Percentiles rank a stretch among this genome's conserved stretches.
These are phyloP conservation scores for Pseudotriccus pelzelni DNA, from an alignment of 2,797 vertebrate species.

Conservation along the genomic window DNA sequence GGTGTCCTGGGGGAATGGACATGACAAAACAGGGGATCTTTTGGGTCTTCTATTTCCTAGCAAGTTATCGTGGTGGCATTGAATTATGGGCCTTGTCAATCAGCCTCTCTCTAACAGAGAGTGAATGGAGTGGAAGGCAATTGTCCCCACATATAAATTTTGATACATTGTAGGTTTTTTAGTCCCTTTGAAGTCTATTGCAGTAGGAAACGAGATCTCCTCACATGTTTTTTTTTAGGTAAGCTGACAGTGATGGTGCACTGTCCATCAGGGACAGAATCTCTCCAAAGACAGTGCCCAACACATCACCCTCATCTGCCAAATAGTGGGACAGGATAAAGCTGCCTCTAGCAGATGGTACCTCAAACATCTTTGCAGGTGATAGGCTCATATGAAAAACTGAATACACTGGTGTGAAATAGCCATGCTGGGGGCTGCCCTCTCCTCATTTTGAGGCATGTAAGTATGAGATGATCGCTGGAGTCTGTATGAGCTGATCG, in stretches of 20 bases:
- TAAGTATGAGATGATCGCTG: neutral
- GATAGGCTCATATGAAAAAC: neutral
- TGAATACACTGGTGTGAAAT: neutral
- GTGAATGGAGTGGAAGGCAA: neutral
- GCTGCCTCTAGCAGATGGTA: neutral
- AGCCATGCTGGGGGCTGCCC: neutral
- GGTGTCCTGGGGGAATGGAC: neutral
- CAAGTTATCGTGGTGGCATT: neutral
- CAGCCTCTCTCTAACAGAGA: neutral
- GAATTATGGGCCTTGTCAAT: neutral
- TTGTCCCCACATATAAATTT: neutral
- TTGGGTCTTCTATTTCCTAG: neutral
- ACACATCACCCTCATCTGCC: neutral
- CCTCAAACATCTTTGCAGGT: neutral
- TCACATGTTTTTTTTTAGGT: neutral
- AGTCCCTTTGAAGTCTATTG: neutral
- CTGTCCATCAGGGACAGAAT: neutral
- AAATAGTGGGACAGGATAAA: neutral
- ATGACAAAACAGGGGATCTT: neutral
- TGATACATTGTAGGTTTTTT: neutral
- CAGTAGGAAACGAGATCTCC: neutral
- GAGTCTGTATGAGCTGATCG: neutral
- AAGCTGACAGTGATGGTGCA: neutral
- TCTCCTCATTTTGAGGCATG: neutral
- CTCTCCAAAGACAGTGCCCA: neutral